Evolutionary conservation across 2,113 vertebrate genomes (phyloP).

Genomic region (Mustelus asterias): DNA sequence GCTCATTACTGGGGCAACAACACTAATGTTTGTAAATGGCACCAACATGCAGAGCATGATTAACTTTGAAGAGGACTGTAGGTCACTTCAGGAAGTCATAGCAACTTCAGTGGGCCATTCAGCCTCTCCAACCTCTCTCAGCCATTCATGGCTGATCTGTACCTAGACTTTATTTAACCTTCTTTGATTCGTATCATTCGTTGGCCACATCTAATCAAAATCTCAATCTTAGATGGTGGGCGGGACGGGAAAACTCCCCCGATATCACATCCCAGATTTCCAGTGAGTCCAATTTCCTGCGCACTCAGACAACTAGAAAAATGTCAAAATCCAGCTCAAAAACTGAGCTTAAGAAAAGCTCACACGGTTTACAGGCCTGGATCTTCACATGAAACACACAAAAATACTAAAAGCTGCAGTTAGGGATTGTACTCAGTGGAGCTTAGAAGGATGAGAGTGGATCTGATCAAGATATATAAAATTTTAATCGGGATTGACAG

Average conservation of each 20-base stretch:
- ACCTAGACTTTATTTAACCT: background rate
- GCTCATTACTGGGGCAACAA: background rate
- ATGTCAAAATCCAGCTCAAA: background rate
- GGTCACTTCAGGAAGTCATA: background rate
- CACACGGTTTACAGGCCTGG: background rate
- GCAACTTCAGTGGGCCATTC: background rate
- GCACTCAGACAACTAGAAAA: background rate
- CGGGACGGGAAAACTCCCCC: no score
- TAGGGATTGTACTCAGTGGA: no score
- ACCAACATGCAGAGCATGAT: background rate
- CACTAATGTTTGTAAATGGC: background rate
- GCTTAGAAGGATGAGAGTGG: no score
- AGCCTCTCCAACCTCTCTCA: background rate
- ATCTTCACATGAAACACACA: background rate
- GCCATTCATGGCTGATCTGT: background rate
- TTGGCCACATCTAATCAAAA: background rate
- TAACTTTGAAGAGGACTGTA: background rate
- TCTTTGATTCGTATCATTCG: background rate
- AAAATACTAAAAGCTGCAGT: background rate
- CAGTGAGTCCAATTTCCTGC: background rate
- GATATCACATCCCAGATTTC: background rate
- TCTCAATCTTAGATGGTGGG: background rate
- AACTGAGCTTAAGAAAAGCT: background rate
- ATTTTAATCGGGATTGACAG: no score
- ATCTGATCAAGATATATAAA: no score